Base-by-base conservation (phyloP, 2,797 vertebrate genomes). In the Sebastes itinus region DNA sequence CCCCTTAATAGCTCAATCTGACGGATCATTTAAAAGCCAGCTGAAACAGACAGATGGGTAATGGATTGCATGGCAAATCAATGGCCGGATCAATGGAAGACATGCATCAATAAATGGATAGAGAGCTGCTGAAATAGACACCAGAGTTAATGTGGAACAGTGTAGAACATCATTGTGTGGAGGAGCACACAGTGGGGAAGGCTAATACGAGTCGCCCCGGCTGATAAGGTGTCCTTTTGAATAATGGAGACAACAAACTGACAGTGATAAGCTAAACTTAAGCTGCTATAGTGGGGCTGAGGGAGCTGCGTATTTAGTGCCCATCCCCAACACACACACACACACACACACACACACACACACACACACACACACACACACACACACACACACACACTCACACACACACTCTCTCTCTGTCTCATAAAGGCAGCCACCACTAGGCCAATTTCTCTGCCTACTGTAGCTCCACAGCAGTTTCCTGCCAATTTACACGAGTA, bases 31-130 rank as follows among this genome's bases (percentile, higher is more conserved):
- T 95, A 94, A 95, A 94, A 95, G 93, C 91, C 88, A 75, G 71
- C 89, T 88, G 89, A 90, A 92, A 92, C 92, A 94, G 94, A 94
- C 93, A 93, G 92, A 94, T 92, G 88, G 90, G 83, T 95, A 95
- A 95, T 94, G 94, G 93, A 96, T 94, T 92, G 91, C 92, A 88
- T 92, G 86, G 91, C 89, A 89, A 93, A 94, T 95, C 95, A 92
- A 94, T 95, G 86, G 32, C 2, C 20, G 69, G 84, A 95, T 95
- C 95, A 88, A 94, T 95, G 80, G 77, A 91, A 90, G 90, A 93
- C 93, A 94, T 90, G 87, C 94, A 88, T 96, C 95, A 94, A 95
- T 95, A 94, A 88, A 93, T 92, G 92, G 92, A 93, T 93, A 92
- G 92, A 86, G 94, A 90, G 90, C 92, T 72, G 88, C 83, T 94